Base-by-base conservation (phyloP, 2,797 vertebrate genomes). In the Enteromius afrohamiltoni region DNA sequence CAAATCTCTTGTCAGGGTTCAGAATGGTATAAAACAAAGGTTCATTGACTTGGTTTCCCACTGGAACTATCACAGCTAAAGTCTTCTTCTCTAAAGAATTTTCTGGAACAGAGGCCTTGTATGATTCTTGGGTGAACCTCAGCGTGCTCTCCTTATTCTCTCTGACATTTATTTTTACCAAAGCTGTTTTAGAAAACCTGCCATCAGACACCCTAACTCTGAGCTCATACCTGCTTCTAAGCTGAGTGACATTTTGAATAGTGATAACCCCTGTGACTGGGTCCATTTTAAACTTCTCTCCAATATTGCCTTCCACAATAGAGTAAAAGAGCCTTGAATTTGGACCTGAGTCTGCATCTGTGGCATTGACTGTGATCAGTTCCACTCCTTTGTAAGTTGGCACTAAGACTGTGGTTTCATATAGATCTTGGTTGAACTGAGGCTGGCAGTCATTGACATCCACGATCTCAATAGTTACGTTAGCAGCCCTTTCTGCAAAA, bases 391-490 rank as follows among this genome's bases (percentile, higher is more conserved):
- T 98, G 90, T 97, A 99, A 0, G 97, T 97, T 47, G 98, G 98
- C 88, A 98, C 86, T 29, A 97, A 87, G 86, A 99, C 21, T 0
- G 95, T 94, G 9, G 95, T 91, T 88, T 99, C 97, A 0, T 98
- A 98, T 1, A 96, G 17, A 6, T 97, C 93, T 90, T 93, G 94
- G 83, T 93, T 95, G 90, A 99, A 99, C 83, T 96, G 92, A 4
- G 98, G 98, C 31, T 96, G 91, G 69, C 97, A 98, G 90, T 99
- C 98, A 75, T 99, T 99, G 85, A 99, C 94, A 81, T 99, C 97
- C 79, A 97, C 92, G 14, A 99, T 95, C 84, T 95, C 93, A 67
- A 99, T 91, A 47, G 97, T 98, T 89, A 99, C 97, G 31, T 99
- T 99, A 80, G 97, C 97, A 1, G 96, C 93, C 6, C 92, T 95